Conservation (phyloP, 2,888 invertebrate species). For the Tetramorium bicarinatum region DNA sequence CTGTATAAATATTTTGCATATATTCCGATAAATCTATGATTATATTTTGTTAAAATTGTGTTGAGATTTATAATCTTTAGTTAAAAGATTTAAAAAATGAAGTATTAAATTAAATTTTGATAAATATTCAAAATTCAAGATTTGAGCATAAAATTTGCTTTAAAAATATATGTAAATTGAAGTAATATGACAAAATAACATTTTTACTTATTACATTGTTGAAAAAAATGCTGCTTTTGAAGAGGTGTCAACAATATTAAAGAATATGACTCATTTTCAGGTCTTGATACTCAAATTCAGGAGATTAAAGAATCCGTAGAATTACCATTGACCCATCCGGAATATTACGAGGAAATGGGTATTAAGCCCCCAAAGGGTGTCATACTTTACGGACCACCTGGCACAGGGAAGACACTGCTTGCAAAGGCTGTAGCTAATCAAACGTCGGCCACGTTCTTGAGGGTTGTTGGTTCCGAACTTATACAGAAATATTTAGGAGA, state of each 20-base stretch:
- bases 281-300: slow-evolving; percentile 98
- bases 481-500: slow-evolving; percentile 99
- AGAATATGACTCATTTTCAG: slow-evolving; percentile 72
- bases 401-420: slow-evolving; percentile 98
- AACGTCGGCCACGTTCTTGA: slow-evolving; percentile 99
- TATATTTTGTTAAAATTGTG: slow-evolving; percentile 7
- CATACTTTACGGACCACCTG: slow-evolving; percentile 98
- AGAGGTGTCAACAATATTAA: neutral
- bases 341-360: slow-evolving; percentile 99
- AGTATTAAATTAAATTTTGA: neutral
- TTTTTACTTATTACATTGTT: neutral
- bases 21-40: neutral
- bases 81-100: neutral
- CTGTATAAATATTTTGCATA: slow-evolving; percentile 8
- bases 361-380: slow-evolving; percentile 99
- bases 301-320: slow-evolving; percentile 99
- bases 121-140: neutral
- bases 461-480: slow-evolving; percentile 99
- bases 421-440: slow-evolving; percentile 99
- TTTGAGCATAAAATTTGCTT: neutral
- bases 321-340: slow-evolving; percentile 98
- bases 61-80: neutral
- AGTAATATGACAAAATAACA: neutral
- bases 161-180: neutral
- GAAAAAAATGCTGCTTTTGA: neutral